A percentile compares a stretch with the other conserved stretches of the same genome.
Conservation (phyloP, 1,140 invertebrate species). For the Arctopsyche grandis region DNA sequence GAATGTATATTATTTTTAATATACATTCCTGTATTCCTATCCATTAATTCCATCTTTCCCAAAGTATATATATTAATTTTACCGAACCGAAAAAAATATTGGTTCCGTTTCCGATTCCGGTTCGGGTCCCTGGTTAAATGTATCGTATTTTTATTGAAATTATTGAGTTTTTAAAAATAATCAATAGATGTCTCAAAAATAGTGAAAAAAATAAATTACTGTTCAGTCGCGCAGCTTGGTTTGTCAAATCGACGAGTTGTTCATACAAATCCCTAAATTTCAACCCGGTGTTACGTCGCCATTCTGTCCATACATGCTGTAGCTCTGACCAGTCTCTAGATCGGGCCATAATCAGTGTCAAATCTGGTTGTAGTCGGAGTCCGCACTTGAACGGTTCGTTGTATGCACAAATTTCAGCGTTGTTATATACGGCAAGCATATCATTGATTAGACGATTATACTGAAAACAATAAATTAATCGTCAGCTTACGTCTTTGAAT, state of each 20-base stretch:
- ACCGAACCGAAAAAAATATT: no score
- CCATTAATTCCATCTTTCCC: no score
- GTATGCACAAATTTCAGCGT: slow-evolving; percentile 85
- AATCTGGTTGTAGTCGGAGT: slow-evolving; percentile 82
- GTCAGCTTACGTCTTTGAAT: neutral
- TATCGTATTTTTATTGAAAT: neutral
- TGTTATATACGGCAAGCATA: slow-evolving; percentile 89
- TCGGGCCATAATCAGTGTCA: slow-evolving; percentile 74
- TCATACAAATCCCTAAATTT: slow-evolving; percentile 84
- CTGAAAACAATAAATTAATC: slow-evolving; percentile 65
- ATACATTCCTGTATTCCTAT: no score
- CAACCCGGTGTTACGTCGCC: slow-evolving; percentile 81
- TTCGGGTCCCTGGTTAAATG: no score
- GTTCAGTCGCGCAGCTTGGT: slow-evolving; percentile 86
- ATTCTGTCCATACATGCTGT: slow-evolving; percentile 87
- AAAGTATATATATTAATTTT: no score
- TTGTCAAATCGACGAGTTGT: slow-evolving; percentile 84
- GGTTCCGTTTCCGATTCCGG: no score
- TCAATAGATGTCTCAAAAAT: slow-evolving; percentile 12
- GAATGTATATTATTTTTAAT: no score
- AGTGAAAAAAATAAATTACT: slow-evolving; percentile 68
- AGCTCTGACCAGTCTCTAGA: slow-evolving; percentile 87
- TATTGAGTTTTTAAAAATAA: no score
- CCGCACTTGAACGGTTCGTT: slow-evolving; percentile 85
- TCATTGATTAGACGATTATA: slow-evolving; percentile 87